phyloP scores from a whole-genome alignment of 2,797 vertebrate species.

The Cirrhinus mrigala region DNA sequence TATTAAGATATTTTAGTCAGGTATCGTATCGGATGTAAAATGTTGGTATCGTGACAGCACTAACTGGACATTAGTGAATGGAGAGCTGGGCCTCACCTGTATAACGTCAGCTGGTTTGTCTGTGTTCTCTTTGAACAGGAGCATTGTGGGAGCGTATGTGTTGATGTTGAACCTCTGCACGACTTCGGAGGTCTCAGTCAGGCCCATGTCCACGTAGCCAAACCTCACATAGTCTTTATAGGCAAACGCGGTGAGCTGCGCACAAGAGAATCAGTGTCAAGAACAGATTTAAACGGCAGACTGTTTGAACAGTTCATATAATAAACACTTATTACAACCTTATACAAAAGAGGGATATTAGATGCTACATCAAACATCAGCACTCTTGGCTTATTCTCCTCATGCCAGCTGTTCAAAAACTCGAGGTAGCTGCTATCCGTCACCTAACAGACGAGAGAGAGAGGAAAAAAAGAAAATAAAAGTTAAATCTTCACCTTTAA shows the following conservation, averaged over 20 bases:
- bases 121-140: conserved; percentile 92
- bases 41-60: too few relatives aligned
- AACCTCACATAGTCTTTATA: conserved; percentile 91
- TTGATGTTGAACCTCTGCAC: conserved; percentile 89
- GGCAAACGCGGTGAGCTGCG: conserved; percentile 89
- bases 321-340: conserved; percentile 82
- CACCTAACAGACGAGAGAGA: conserved; percentile 78
- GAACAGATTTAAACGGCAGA: background rate
- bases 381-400: conserved; percentile 91
- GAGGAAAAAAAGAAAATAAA: background rate
- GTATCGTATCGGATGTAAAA: too few relatives aligned
- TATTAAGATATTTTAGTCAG: too few relatives aligned
- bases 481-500: background rate
- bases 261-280: background rate
- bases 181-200: conserved; percentile 76
- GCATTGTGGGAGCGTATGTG: conserved; percentile 87
- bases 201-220: conserved; percentile 86
- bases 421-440: conserved; percentile 87
- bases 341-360: conserved; percentile 84
- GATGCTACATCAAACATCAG: conserved; percentile 90
- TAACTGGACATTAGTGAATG: too few relatives aligned
- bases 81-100: conserved; percentile 79
- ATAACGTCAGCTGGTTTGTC: conserved; percentile 86
- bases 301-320: background rate
- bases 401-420: conserved; percentile 90